Evolutionary conservation across 2,113 vertebrate genomes (phyloP), one percentile per base, ranked within the genome.

Genomic region (Spea bombifrons): DNA sequence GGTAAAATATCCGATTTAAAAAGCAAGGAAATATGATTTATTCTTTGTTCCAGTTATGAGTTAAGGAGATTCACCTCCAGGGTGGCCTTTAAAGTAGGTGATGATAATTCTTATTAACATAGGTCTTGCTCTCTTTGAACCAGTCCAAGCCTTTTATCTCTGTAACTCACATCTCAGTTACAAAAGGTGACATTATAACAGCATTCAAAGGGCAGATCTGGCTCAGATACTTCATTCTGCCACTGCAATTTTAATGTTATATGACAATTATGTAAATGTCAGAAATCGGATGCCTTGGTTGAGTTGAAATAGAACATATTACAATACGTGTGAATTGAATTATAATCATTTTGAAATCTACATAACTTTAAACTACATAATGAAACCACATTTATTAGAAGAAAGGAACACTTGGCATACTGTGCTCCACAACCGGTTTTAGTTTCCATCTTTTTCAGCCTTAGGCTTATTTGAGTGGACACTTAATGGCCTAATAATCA

Each of bases 151-250:
- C 52, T 53, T 79, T 79, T 66, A 79, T 79, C 76, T 79, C 48
- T 72, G 61, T 5, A 16, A n/a, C 69, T 72, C 68, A 55, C 48
- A 78, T 78, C 59, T 71, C 30, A 9, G 46, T 78, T 66, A 66
- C 69, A 72, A 66, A 79, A 79, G 69, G 61, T 79, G 76, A 73
- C 76, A 72, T 64, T 78, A 52, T 30, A 66, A 48, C 59, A 45
- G 53, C 15, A 44, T 45, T 55, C 52, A 79, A 79, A 78, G 76
- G 76, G 72, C 76, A 78, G 59, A 50, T 72, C 76, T 65, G 61
- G 65, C 68, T 49, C 17, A 9, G 49, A 55, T 55, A 13, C 13
- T 7, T 71, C 46, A 30, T 79, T 72, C 49, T 17, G 3, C 49
- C n/a, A 55, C 8, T 15, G n/a, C 8, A 10, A 48, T 16, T 13